Evolutionary conservation across 2,888 invertebrate species (phyloP).

Genomic region (Druceiella hillmani): DNA sequence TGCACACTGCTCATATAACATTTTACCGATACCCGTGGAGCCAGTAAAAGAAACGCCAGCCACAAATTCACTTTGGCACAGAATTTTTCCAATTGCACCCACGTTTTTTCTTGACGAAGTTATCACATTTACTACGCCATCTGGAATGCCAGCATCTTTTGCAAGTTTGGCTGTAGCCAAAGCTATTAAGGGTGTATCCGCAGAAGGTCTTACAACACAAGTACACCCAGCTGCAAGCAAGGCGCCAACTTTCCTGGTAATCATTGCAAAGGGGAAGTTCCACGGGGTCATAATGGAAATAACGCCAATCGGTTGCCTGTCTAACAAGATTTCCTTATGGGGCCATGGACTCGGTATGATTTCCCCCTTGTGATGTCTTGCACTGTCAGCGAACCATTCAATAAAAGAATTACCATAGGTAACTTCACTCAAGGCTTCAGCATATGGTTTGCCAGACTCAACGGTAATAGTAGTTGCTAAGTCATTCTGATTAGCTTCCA

Average conservation of each 20-base stretch:
- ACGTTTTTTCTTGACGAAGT: conserved; percentile 74
- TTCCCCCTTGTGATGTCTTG: conserved; percentile 78
- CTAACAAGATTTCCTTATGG: conserved; percentile 68
- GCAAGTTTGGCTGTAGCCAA: conserved; percentile 82
- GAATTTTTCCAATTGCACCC: conserved; percentile 69
- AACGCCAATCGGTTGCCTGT: conserved; percentile 89
- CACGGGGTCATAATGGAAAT: conserved; percentile 93
- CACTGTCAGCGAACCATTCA: conserved; percentile 96
- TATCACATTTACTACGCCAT: conserved; percentile 88
- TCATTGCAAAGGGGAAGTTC: conserved; percentile 97
- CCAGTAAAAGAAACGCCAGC: conserved; percentile 94
- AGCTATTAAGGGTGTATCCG: conserved; percentile 94
- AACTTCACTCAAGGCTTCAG: conserved; percentile 84
- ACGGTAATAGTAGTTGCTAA: conserved; percentile 75
- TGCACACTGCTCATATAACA: conserved; percentile 79
- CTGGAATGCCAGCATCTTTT: conserved; percentile 86
- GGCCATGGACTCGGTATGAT: conserved; percentile 67
- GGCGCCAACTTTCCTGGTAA: conserved; percentile 92
- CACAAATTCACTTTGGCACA: conserved; percentile 80
- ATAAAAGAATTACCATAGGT: conserved; percentile 88
- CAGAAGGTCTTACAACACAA: conserved; percentile 88
- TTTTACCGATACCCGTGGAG: conserved; percentile 88
- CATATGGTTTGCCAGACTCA: conserved; percentile 87
- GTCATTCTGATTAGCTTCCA: conserved; percentile 66
- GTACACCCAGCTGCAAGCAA: conserved; percentile 95